Base-by-base conservation (phyloP, 1,140 invertebrate species). In the Aphis craccivora region DNA sequence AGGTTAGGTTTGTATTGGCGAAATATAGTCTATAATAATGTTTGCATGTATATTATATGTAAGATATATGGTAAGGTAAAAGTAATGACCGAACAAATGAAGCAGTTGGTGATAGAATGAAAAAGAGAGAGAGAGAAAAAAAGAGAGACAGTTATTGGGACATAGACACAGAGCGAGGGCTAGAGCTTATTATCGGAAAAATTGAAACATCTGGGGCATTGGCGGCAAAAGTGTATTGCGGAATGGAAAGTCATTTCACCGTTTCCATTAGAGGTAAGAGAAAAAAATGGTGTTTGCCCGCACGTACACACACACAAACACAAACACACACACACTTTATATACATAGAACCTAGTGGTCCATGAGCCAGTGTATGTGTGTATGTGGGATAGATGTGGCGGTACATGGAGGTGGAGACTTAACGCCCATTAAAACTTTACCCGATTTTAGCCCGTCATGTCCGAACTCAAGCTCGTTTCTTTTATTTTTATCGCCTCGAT, bases 361-460 rank as follows among this genome's bases (percentile, higher is more conserved):
- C 53, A 5, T 30, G 88, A 22, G 37, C 25, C 11, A 7, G 35
- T 40, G 22, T 14, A 37, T 40, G 89, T n/a, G 9, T 43, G 23
- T 18, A 35, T 25, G 20, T 48, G 20, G 45, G 23, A 35, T 7
- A 7, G 18, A 7, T 9, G 48, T 40, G 87, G 90, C 4, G 40
- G 67, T 23, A 48, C 6, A n/a, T 20, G 37, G 48, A 6, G 23
- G 37, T 53, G 91, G 35, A 23, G 55, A 93, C 91, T 93, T 93
- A 86, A 86, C 76, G 91, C 81, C 91, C 91, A 86, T 93, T 93
- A 93, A 93, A 93, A 93, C 81, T 93, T 93, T 84, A 55, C 81
- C 45, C 91, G 81, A 76, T 92, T 20, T 92, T 92, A 83, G 48
- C 20, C 91, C 48, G 76, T 30, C 81, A 25, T 86, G 91, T 92